Conservation (phyloP, 2,113 vertebrate genomes). For the Pelodiscus sinensis region DNA sequence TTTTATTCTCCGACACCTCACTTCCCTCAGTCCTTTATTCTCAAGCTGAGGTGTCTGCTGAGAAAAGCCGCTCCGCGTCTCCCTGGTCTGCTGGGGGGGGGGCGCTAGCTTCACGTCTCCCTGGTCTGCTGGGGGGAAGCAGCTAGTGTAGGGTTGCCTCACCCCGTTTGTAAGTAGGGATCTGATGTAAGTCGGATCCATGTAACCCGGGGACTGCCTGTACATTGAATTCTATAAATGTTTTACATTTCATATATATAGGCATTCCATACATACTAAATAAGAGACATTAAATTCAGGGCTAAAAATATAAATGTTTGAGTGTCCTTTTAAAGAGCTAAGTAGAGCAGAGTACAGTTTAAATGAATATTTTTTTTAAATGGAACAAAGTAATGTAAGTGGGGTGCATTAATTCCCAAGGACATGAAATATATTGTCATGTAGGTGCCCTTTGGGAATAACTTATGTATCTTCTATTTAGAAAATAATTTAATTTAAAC, state of each 20-base stretch:
- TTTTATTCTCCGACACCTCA: no score
- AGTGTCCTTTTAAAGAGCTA: slow-evolving; percentile 35
- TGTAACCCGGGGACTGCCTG: no score
- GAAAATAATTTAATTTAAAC: slow-evolving; percentile 77
- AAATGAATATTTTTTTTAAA: slow-evolving; percentile 69
- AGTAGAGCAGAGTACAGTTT: slow-evolving; percentile 40
- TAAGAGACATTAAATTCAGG: neutral
- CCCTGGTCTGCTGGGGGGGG: no score
- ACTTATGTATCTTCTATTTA: slow-evolving; percentile 73
- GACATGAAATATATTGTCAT: slow-evolving; percentile 70
- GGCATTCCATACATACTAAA: neutral
- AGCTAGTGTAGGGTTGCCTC: no score
- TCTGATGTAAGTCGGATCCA: no score
- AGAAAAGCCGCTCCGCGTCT: no score
- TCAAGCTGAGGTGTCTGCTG: no score
- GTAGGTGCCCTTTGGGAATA: slow-evolving; percentile 70
- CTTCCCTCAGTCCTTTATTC: no score
- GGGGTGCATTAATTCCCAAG: slow-evolving; percentile 69
- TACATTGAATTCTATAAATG: neutral
- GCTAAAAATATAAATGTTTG: neutral
- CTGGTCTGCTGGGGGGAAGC: no score
- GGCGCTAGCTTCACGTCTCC: no score
- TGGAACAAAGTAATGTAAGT: slow-evolving; percentile 70
- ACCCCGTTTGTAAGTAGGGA: no score
- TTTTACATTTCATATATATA: neutral